A percentile compares a stretch with the other conserved stretches of the same genome.
These are phyloP conservation scores for Tapera naevia DNA, from an alignment of 2,797 vertebrate species.

Conservation along the genomic window DNA sequence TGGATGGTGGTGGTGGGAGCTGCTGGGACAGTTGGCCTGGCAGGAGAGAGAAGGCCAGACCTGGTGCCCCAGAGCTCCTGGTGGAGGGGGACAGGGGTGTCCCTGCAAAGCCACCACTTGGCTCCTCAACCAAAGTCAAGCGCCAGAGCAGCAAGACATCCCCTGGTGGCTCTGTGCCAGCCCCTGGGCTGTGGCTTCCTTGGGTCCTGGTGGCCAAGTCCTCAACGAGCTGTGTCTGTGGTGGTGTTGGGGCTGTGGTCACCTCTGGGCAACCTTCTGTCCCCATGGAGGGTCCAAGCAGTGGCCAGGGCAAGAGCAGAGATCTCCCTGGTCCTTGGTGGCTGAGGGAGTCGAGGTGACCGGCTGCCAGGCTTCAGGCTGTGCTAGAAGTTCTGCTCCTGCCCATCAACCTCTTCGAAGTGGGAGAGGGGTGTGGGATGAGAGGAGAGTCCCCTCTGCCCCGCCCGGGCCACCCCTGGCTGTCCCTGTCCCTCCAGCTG, in stretches of 20 bases:
- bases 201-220: neutral
- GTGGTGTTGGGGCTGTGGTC: neutral
- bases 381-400: neutral
- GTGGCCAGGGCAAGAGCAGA: neutral
- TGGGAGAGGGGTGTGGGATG: rapidly evolving
- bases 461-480: no score
- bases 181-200: rapidly evolving
- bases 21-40: neutral
- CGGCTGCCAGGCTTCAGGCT: neutral
- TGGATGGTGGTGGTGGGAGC: neutral
- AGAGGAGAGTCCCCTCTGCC: neutral
- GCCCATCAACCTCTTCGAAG: neutral
- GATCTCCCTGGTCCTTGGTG: rapidly evolving
- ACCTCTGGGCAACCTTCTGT: neutral
- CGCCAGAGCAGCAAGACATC: rapidly evolving
- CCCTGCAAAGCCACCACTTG: neutral
- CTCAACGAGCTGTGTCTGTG: neutral
- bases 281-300: rapidly evolving
- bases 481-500: neutral
- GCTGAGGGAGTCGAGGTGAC: neutral
- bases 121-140: neutral
- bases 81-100: rapidly evolving
- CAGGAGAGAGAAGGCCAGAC: neutral
- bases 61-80: neutral
- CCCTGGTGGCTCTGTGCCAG: neutral